phyloP scores from a whole-genome alignment of 1,140 invertebrate species.

The Atta texana region DNA sequence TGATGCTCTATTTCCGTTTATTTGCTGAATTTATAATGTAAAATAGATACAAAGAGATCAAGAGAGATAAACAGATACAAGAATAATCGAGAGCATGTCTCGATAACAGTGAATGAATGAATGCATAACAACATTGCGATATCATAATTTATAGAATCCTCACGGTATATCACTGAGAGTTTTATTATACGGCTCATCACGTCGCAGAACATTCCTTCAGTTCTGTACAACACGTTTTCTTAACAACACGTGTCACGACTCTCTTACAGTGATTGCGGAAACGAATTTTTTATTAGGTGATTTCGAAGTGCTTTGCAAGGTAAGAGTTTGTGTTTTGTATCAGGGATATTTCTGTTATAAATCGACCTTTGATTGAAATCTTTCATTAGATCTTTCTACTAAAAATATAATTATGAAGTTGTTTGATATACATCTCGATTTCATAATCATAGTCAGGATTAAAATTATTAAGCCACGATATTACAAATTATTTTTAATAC shows the following conservation, averaged over 20 bases:
- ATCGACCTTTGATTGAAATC: slow-evolving; percentile 12
- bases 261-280: background rate
- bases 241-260: slow-evolving; percentile 1
- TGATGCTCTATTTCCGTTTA: slow-evolving; percentile 20
- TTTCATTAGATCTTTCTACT: slow-evolving; percentile 12
- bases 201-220: slow-evolving; percentile 41
- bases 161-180: slow-evolving; percentile 6
- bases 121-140: slow-evolving; percentile 3
- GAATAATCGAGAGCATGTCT: slow-evolving; percentile 5
- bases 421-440: background rate
- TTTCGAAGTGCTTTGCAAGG: slow-evolving; percentile 21
- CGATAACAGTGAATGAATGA: slow-evolving; percentile 31
- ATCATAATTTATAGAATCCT: slow-evolving; percentile 33
- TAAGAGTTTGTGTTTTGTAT: slow-evolving; percentile 28
- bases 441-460: slow-evolving; percentile 11
- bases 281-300: slow-evolving; percentile 15
- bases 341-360: slow-evolving; percentile 5
- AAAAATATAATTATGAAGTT: background rate
- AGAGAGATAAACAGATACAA: background rate
- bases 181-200: background rate
- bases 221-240: slow-evolving; percentile 26
- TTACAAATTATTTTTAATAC: slow-evolving; percentile 19
- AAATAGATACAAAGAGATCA: background rate
- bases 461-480: background rate
- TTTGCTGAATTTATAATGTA: slow-evolving; percentile 34